Conservation (phyloP, 2,113 vertebrate species). For the Prionailurus viverrinus region DNA sequence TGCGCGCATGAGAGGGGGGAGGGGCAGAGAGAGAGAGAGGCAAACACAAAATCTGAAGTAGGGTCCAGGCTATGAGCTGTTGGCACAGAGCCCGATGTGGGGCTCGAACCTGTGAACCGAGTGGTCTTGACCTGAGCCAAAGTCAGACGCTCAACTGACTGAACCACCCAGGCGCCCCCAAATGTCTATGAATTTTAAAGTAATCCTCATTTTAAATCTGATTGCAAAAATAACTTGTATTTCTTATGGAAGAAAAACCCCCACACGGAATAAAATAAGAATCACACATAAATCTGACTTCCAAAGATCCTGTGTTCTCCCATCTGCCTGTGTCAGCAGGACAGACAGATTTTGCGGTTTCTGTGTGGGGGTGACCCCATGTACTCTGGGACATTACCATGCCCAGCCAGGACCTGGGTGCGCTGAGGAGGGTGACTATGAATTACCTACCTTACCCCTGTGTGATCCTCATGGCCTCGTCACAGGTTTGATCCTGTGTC, state of each 20-base stretch:
- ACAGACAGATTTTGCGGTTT: neutral
- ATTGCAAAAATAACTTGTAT: neutral
- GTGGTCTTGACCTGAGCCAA: no score
- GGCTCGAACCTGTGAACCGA: no score
- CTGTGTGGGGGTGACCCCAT: neutral
- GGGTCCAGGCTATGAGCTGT: no score
- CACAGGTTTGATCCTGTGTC: neutral
- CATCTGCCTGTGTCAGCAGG: neutral
- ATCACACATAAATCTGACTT: neutral
- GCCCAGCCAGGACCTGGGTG: neutral
- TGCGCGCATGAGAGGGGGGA: no score
- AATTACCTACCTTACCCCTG: neutral
- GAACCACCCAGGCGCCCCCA: no score
- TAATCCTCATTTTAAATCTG: neutral
- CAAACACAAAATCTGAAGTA: no score
- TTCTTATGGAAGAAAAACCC: neutral
- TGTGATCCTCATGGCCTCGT: neutral
- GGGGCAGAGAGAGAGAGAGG: no score
- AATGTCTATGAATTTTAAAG: neutral
- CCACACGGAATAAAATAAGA: constrained; percentile 1
- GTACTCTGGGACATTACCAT: no score
- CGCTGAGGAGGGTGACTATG: neutral
- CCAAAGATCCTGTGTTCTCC: neutral
- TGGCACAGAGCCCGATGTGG: no score
- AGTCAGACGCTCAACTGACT: no score